phyloP scores from a whole-genome alignment of 2,113 vertebrate genomes.

The Eptesicus fuscus region DNA sequence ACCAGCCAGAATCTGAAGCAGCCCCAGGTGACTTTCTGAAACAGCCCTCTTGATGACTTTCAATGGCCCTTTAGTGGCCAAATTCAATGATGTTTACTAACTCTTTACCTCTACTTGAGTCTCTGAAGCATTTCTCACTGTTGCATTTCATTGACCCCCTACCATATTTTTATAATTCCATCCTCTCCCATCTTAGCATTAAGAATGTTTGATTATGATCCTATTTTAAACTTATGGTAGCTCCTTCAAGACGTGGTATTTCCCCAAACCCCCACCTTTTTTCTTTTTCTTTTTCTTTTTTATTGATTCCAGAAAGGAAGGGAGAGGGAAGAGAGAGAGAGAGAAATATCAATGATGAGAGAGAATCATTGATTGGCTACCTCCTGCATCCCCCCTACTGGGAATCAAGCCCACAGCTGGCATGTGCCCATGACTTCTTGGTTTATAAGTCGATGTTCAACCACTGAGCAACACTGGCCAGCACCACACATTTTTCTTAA shows the following conservation, averaged over 20 bases:
- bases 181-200: not conserved
- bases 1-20: not conserved
- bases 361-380: too few species aligned
- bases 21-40: not conserved
- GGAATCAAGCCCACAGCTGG: too few species aligned
- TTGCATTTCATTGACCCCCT: fast-evolving
- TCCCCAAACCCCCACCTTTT: fast-evolving
- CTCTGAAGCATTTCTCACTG: not conserved
- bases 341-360: too few species aligned
- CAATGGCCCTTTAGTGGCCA: not conserved
- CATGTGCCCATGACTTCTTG: not conserved
- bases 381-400: too few species aligned
- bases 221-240: not conserved
- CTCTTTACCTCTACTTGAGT: not conserved
- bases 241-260: not conserved
- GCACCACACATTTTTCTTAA: not conserved
- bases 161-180: not conserved
- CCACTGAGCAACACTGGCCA: too few species aligned
- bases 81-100: not conserved
- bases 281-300: not conserved
- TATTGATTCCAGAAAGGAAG: not conserved
- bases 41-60: not conserved
- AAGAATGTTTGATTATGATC: not conserved
- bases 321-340: too few species aligned
- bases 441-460: too few species aligned